phyloP scores from a whole-genome alignment of 2,888 invertebrate genomes.

The Drosophila hawaiiensis region DNA sequence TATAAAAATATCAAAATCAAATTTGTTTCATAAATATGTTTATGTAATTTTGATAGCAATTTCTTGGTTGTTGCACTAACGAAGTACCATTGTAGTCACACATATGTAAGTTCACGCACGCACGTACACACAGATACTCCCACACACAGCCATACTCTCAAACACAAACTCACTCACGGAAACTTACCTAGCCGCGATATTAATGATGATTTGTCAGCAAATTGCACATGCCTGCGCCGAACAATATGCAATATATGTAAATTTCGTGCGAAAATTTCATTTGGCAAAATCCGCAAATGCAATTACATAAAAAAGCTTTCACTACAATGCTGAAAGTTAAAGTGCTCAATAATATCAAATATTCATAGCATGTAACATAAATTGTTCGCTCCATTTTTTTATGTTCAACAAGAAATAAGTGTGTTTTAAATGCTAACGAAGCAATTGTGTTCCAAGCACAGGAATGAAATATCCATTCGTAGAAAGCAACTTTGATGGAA shows the following conservation, averaged over 20 bases:
- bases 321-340: slow-evolving; percentile 42
- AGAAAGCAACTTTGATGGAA: background rate
- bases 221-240: slow-evolving; percentile 48
- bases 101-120: slow-evolving; percentile 13
- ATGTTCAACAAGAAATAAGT: slow-evolving; percentile 33
- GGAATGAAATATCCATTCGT: slow-evolving; percentile 1
- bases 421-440: slow-evolving; percentile 71
- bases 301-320: slow-evolving; percentile 48
- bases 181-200: slow-evolving; percentile 48
- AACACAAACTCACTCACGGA: slow-evolving; percentile 13
- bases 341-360: slow-evolving; percentile 64
- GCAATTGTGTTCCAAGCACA: slow-evolving; percentile 61
- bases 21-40: slow-evolving; percentile 60
- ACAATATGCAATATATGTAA: slow-evolving; percentile 65
- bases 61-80: slow-evolving; percentile 65
- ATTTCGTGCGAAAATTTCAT: slow-evolving; percentile 54
- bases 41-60: slow-evolving; percentile 69
- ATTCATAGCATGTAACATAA: slow-evolving; percentile 60
- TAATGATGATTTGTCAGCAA: slow-evolving; percentile 70
- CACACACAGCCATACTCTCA: slow-evolving; percentile 20
- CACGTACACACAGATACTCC: slow-evolving; percentile 11
- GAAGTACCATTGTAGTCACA: slow-evolving; percentile 73
- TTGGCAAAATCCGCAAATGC: slow-evolving; percentile 58
- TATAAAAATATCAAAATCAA: slow-evolving; percentile 53
- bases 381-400: slow-evolving; percentile 26